Evolutionary conservation across 2,113 vertebrate species (phyloP).

Genomic region (Anhinga anhinga): DNA sequence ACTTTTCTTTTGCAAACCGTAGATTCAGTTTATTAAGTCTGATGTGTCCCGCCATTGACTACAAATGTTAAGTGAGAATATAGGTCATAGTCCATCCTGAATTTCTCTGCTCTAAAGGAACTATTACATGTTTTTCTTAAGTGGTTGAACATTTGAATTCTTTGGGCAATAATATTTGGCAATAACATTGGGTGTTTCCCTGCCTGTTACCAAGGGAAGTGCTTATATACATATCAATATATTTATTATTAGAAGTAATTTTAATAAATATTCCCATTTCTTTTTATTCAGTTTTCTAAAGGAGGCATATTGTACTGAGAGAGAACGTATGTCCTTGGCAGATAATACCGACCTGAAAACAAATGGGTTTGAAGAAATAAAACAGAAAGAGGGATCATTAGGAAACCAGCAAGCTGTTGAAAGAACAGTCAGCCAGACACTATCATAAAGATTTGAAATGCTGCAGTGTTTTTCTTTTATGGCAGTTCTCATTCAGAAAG

Average conservation of each 20-base stretch:
- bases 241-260: neutral
- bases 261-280: neutral
- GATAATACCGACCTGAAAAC: slow-evolving; percentile 12
- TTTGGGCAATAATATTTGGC: neutral
- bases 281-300: slow-evolving; percentile 8
- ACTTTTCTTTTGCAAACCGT: neutral
- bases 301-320: neutral
- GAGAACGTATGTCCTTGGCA: neutral
- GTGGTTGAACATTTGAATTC: neutral
- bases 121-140: neutral
- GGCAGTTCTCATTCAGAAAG: slow-evolving; percentile 66
- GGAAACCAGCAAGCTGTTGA: slow-evolving; percentile 61
- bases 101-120: neutral
- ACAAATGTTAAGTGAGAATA: neutral
- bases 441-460: slow-evolving; percentile 69
- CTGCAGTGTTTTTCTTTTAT: slow-evolving; percentile 38
- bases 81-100: neutral
- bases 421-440: slow-evolving; percentile 49
- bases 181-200: neutral
- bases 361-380: slow-evolving; percentile 57
- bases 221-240: neutral
- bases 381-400: slow-evolving; percentile 54
- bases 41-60: neutral
- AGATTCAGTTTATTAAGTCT: neutral
- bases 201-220: neutral